phyloP scores from a whole-genome alignment of 2,797 vertebrate species.

The Setipinna tenuifilis region DNA sequence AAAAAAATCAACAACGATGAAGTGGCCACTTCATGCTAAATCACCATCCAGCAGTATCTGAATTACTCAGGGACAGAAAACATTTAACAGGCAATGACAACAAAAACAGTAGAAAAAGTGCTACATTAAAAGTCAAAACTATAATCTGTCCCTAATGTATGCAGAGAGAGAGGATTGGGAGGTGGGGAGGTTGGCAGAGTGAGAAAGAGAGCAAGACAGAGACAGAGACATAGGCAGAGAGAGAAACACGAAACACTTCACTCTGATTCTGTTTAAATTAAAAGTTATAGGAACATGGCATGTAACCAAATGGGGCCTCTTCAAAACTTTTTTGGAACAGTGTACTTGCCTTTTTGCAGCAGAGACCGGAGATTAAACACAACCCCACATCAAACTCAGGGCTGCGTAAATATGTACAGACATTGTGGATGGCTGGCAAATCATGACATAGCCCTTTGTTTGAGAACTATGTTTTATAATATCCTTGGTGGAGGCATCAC shows the following conservation, averaged over 20 bases:
- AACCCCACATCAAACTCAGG: background rate
- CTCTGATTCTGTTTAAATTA: background rate
- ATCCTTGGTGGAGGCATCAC: background rate
- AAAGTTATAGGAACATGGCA: background rate
- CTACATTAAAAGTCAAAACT: background rate
- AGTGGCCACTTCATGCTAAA: slow-evolving; percentile 32
- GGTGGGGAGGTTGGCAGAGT: background rate
- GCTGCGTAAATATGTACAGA: background rate
- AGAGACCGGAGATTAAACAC: background rate
- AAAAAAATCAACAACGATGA: background rate
- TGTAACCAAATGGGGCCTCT: background rate
- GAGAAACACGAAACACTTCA: background rate
- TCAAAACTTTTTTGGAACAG: background rate
- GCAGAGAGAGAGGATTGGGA: background rate
- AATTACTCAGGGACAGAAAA: slow-evolving; percentile 4
- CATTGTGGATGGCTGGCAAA: background rate
- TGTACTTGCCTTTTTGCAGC: background rate
- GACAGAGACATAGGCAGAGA: background rate
- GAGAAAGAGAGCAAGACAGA: background rate
- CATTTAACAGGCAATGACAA: background rate
- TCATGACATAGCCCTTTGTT: background rate
- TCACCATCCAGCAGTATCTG: background rate
- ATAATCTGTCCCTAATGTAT: too few species aligned
- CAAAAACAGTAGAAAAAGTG: background rate
- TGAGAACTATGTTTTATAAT: background rate